A percentile compares a stretch with the other conserved stretches of the same genome.
Evolutionary conservation across 2,113 vertebrate genomes (phyloP).

Genomic region (Pandion haliaetus): DNA sequence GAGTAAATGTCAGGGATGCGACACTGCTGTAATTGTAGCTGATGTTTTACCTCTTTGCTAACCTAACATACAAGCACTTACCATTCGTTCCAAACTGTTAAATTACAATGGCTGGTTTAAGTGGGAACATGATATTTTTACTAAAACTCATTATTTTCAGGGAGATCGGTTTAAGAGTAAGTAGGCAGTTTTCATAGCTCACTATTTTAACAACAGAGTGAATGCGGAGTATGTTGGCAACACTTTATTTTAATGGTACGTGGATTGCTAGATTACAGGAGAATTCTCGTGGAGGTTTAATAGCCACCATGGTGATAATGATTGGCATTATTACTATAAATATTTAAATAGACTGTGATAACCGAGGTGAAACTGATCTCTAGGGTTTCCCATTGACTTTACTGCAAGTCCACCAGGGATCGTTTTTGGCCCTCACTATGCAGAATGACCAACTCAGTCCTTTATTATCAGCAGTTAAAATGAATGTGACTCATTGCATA

Average conservation of each 20-base stretch:
- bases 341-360: not conserved
- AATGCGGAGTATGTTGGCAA: not conserved
- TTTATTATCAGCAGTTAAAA: not conserved
- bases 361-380: not conserved
- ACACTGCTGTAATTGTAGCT: slow-evolving; percentile 4
- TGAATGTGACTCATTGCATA: not conserved
- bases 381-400: not conserved
- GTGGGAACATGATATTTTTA: slow-evolving; percentile 35
- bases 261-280: not conserved
- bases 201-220: slow-evolving; percentile 3
- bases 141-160: slow-evolving; percentile 28
- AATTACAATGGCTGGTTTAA: slow-evolving; percentile 48
- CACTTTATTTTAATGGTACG: slow-evolving; percentile 57
- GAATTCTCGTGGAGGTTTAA: not conserved
- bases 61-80: slow-evolving; percentile 33
- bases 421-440: not conserved
- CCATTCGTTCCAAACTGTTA: slow-evolving; percentile 45
- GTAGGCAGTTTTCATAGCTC: slow-evolving; percentile 15
- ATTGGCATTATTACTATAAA: not conserved
- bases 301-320: not conserved
- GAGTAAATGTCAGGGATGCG: slow-evolving; percentile 40
- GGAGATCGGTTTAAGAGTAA: slow-evolving; percentile 33
- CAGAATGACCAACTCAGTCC: not conserved
- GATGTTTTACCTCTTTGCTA: slow-evolving; percentile 48
- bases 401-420: not conserved